Evolutionary conservation across 2,888 invertebrate species (phyloP), one percentile per base, ranked within the genome.

Genomic region (Shargacucullia verbasci): DNA sequence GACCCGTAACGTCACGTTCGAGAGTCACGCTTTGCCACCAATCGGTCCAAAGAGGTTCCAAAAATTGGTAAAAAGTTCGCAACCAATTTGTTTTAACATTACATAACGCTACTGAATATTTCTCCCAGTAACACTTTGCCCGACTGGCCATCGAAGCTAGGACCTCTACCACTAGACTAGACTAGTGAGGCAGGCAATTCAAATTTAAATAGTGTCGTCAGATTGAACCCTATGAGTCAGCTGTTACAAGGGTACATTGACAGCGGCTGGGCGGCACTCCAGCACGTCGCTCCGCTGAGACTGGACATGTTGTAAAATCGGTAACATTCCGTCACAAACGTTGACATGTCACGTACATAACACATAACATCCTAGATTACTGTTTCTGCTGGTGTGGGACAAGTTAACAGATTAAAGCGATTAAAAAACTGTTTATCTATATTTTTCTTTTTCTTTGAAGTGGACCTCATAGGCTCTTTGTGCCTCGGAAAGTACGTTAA

Each of bases 281-380:
- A 44, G 71, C 53, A 43, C 44, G 49, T 52, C 55, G 60, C 38
- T 11, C 14, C 35, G 10, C 39, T 55, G n/a, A n/a, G n/a, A n/a
- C n/a, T n/a, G 54, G 64, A 50, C 41, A 46, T 69, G 73, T 79
- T 79, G 76, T 84, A 83, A 81, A 83, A 83, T 81, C 74, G 76
- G 84, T 83, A 80, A 80, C 88, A 88, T 89, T 85, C 89, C 88
- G 77, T 83, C 88, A 84, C 87, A 85, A 82, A 76, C 82, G 73
- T 69, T 69, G 76, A 84, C 81, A 85, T 84, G 87, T 85, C 89
- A 89, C 89, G 88, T 89, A 86, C 84, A 82, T 84, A 80, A 84
- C 84, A 82, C 85, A 86, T 86, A 83, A 87, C 83, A 86, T 87
- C 84, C 89, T 88, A 85, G 84, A 84, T 85, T 86, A 81, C 82